Base-by-base conservation (phyloP, 2,888 invertebrate genomes). In the Cataglyphis albicans region DNA sequence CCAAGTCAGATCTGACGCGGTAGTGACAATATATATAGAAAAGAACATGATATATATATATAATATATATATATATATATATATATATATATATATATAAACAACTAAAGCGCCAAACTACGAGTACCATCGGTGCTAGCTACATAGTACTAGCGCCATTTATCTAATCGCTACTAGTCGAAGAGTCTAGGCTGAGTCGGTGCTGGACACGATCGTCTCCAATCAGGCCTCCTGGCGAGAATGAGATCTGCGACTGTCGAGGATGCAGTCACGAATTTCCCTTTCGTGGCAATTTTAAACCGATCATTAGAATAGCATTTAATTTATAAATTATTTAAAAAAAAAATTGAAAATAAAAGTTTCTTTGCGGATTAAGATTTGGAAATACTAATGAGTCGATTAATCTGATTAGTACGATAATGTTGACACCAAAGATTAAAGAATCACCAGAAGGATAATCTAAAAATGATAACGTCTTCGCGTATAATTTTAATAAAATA, bases 41-140 rank as follows among this genome's bases (percentile, higher is more conserved):
- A 84, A 93, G 92, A 93, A 92, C 92, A 93, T 92, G 92, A 93
- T 92, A 91, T 93, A 93, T 38, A 38, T 38, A 38, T 21, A 38
- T 25, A 25, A 38, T 25, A 25, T 25, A 25, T 25, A 25, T 25
- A 25, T 25, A 25, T 25, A 25, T 25, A 25, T 91, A 93, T 48
- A 48, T 38, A 38, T 91, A 93, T 48, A 93, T 92, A 91, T 93
- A 93, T 38, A 38, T 38, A 38, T 91, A 93, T 52, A 52, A 94
- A 94, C 92, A 93, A 94, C 91, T 93, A 93, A 94, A 93, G 93
- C 93, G 93, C 92, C 93, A 92, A 91, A 87, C 91, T 92, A 93
- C 91, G 91, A 92, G 89, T 91, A 87, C 90, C 91, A 89, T 82
- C 89, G 88, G 80, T 89, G 87, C 88, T 89, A 89, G 90, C 89